Evolutionary conservation across 2,797 vertebrate species (phyloP).

Genomic region (Sitta carolinensis): DNA sequence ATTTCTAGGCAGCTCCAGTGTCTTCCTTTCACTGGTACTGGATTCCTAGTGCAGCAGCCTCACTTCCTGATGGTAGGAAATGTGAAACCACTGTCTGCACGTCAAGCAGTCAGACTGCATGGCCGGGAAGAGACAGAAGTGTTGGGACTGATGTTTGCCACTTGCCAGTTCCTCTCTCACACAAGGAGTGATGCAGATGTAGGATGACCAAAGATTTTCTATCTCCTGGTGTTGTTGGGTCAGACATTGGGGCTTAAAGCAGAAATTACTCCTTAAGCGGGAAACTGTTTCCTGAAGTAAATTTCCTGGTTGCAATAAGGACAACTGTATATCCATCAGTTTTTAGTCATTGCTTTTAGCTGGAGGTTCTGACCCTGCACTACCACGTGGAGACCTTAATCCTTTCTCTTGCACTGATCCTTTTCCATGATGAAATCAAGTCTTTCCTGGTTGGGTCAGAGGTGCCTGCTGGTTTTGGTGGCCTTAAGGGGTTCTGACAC

Average conservation of each 20-base stretch:
- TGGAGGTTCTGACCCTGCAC: neutral
- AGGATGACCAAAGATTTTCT: neutral
- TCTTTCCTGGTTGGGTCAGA: fast-evolving
- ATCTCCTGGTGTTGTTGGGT: neutral
- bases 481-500: neutral
- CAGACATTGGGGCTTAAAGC: neutral
- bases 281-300: neutral
- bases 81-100: fast-evolving
- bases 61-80: neutral
- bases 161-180: neutral
- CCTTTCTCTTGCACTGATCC: neutral
- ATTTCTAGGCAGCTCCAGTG: neutral
- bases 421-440: neutral
- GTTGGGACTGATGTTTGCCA: neutral
- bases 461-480: neutral
- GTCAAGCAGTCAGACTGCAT: fast-evolving
- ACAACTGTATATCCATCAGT: neutral
- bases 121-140: neutral
- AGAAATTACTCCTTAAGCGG: neutral
- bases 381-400: neutral
- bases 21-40: neutral
- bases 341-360: neutral
- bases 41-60: neutral
- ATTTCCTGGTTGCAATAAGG: neutral
- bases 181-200: neutral